A percentile compares a stretch with the other conserved stretches of the same genome.
Evolutionary conservation across 2,113 vertebrate species (phyloP).

Genomic region (Alouatta palliata): DNA sequence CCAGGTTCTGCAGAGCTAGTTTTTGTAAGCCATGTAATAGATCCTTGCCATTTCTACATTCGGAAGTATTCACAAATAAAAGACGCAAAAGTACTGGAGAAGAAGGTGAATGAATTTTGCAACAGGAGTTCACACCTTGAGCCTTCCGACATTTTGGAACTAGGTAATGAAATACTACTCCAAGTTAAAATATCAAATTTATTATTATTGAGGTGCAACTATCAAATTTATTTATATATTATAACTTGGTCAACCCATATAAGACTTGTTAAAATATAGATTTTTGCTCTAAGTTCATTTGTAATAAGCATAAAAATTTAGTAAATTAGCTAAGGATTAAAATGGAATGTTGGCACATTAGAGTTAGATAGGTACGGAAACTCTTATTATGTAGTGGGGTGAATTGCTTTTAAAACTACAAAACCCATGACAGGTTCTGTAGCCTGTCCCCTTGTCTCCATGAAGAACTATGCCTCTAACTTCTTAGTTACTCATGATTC

Average conservation of each 20-base stretch:
- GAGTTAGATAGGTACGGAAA: background rate
- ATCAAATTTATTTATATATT: slow-evolving; percentile 30
- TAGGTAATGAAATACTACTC: slow-evolving; percentile 83
- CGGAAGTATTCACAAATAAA: slow-evolving; percentile 86
- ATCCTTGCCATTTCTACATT: slow-evolving; percentile 93
- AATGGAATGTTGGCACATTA: background rate
- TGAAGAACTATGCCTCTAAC: background rate
- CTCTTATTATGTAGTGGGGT: background rate
- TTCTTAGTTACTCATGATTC: background rate
- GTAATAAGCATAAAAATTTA: background rate
- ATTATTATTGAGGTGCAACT: background rate
- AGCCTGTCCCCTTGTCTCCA: background rate
- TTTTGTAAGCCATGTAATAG: slow-evolving; percentile 89
- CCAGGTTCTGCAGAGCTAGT: slow-evolving; percentile 86
- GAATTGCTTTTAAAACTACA: background rate
- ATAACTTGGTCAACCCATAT: background rate
- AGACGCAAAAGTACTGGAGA: slow-evolving; percentile 81
- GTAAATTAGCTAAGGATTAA: slow-evolving; percentile 30
- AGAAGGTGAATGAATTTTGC: slow-evolving; percentile 85
- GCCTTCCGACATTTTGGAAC: slow-evolving; percentile 84
- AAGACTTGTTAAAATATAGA: background rate
- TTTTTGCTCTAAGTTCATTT: background rate
- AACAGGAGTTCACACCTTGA: slow-evolving; percentile 75
- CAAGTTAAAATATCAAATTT: slow-evolving; percentile 31
- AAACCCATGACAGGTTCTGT: background rate